A percentile compares a stretch with the other conserved stretches of the same genome.
phyloP scores from a whole-genome alignment of 92 coral and sea anemone species.

The Bergia puertoricense region DNA sequence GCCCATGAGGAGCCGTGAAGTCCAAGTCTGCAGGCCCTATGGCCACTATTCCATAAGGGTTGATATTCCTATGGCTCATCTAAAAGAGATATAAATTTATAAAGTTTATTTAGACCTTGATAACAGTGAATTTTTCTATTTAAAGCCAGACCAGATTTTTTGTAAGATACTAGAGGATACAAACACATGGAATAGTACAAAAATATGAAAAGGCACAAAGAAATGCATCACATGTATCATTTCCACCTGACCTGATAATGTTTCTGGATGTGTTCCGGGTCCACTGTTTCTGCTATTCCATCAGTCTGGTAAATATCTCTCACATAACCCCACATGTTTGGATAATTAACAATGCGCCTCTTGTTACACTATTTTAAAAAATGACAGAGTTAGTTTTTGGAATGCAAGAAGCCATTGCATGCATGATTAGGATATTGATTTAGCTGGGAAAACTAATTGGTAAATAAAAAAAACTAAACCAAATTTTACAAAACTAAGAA shows the following conservation, averaged over 20 bases:
- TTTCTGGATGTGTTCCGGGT: conserved; percentile 81
- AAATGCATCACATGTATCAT: background rate
- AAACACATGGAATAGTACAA: no score
- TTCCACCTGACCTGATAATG: conserved; percentile 72
- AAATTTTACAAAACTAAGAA: no score
- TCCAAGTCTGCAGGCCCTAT: conserved; percentile 69
- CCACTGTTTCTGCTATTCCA: conserved; percentile 79
- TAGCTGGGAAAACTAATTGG: no score
- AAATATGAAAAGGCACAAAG: background rate
- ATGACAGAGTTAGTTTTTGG: background rate
- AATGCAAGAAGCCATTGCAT: background rate
- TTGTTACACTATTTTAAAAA: conserved; percentile 72
- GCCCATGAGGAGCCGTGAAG: conserved; percentile 70
- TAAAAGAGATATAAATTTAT: conserved; percentile 21
- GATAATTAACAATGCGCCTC: conserved; percentile 81
- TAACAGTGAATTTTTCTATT: no score
- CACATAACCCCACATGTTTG: conserved; percentile 86
- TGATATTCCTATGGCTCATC: conserved; percentile 63
- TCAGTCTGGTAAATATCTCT: conserved; percentile 86
- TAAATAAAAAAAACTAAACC: no score
- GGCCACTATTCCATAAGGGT: conserved; percentile 67
- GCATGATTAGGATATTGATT: no score
- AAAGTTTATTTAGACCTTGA: no score
- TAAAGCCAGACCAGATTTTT: background rate
- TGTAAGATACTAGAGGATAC: no score